Conservation (phyloP, 1,140 invertebrate species). For the Atta texana region DNA sequence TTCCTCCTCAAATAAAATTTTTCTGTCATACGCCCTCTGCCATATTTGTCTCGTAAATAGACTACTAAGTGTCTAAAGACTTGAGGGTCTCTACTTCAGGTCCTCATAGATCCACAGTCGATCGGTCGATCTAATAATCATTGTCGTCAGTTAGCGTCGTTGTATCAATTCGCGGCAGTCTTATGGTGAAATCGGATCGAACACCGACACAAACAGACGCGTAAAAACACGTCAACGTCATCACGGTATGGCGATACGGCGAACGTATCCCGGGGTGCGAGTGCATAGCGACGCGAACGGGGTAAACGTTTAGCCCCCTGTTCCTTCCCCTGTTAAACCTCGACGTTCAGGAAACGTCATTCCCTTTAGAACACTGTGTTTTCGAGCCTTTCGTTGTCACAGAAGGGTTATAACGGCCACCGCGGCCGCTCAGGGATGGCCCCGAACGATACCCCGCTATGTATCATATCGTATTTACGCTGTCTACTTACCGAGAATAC, state of each 20-base stretch:
- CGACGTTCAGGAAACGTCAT: conserved; percentile 4
- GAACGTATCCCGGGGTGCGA: conserved; percentile 10
- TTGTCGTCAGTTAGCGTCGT: neutral
- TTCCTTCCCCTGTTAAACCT: neutral
- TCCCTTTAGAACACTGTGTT: conserved; percentile 1
- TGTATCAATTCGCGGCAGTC: neutral
- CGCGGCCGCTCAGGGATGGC: conserved; percentile 28
- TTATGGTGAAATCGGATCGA: conserved; percentile 1
- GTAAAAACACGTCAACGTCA: neutral
- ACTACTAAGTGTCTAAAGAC: too few relatives aligned
- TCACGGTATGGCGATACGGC: neutral
- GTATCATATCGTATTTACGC: conserved; percentile 75
- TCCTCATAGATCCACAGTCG: neutral
- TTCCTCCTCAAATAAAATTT: too few relatives aligned
- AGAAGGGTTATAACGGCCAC: neutral
- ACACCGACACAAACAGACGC: neutral
- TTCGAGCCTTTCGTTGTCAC: conserved; percentile 8
- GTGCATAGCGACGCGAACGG: neutral
- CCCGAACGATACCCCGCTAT: conserved; percentile 58
- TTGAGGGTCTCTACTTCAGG: too few relatives aligned
- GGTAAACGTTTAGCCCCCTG: neutral
- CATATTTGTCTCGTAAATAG: too few relatives aligned
- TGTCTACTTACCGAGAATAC: conserved; percentile 77
- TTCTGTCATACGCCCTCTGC: too few relatives aligned
- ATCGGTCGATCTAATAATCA: neutral